phyloP scores from a whole-genome alignment of 1,140 invertebrate genomes.

The Melipona quadrifasciata region DNA sequence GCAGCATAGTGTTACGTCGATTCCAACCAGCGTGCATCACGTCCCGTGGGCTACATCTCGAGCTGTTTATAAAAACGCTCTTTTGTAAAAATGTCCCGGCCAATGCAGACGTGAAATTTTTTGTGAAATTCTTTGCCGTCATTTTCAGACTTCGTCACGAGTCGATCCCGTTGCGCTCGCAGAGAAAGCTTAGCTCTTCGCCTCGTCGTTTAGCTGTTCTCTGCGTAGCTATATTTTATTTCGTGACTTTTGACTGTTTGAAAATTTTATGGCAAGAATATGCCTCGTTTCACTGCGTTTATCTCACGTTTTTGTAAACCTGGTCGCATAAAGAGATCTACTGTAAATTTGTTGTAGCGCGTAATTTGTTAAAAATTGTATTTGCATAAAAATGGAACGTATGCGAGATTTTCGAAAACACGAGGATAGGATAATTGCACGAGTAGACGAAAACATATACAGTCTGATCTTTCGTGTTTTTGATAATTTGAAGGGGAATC shows the following conservation, averaged over 20 bases:
- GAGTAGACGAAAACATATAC: neutral
- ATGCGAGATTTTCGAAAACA: too few species aligned
- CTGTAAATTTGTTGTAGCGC: neutral
- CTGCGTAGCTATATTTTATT: neutral
- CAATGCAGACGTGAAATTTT: neutral
- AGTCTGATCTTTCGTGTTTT: neutral
- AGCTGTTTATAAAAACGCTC: conserved; percentile 13
- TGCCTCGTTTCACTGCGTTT: too few species aligned
- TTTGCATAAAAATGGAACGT: too few species aligned
- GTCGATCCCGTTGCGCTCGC: neutral
- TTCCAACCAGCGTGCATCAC: neutral
- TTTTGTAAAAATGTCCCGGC: neutral
- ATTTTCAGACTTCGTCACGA: neutral
- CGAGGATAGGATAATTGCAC: neutral
- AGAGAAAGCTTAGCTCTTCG: neutral
- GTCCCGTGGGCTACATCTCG: neutral
- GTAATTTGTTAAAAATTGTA: neutral
- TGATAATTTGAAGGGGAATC: neutral
- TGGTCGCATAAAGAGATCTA: too few species aligned
- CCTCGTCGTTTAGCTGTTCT: neutral
- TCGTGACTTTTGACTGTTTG: neutral
- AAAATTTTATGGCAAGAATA: neutral
- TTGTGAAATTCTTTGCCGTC: neutral
- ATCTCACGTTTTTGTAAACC: neutral
- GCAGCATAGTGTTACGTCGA: neutral